These are phyloP conservation scores for Apamea anceps DNA, from an alignment of 2,888 invertebrate species.

Conservation along the genomic window DNA sequence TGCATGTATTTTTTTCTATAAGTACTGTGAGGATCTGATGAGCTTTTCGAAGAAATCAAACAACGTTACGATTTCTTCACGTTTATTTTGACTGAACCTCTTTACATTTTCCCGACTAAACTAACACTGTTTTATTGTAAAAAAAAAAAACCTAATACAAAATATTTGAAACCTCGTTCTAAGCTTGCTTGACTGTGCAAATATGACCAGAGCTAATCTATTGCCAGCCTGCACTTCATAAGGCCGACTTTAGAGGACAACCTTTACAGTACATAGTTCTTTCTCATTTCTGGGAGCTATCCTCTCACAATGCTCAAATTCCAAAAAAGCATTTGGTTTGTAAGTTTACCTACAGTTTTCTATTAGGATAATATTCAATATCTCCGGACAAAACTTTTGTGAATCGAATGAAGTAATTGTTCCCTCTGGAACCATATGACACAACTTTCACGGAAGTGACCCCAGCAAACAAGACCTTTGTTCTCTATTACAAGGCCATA, in stretches of 20 bases:
- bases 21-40: not conserved
- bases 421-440: conserved; percentile 9
- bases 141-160: no score
- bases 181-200: no score
- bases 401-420: conserved; percentile 14
- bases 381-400: not conserved
- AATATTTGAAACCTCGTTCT: no score
- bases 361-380: not conserved
- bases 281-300: not conserved
- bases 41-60: no score
- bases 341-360: not conserved
- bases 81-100: no score
- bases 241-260: no score
- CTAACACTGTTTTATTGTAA: no score
- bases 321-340: not conserved
- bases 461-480: conserved; percentile 23
- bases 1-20: not conserved
- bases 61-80: no score
- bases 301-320: not conserved
- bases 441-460: not conserved
- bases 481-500: conserved; percentile 11
- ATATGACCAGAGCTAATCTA: no score
- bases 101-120: no score
- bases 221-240: no score
- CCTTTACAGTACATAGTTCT: not conserved